Conservation (phyloP, 35 echinoderm and acorn worm species). For the Chiridota heheva region DNA sequence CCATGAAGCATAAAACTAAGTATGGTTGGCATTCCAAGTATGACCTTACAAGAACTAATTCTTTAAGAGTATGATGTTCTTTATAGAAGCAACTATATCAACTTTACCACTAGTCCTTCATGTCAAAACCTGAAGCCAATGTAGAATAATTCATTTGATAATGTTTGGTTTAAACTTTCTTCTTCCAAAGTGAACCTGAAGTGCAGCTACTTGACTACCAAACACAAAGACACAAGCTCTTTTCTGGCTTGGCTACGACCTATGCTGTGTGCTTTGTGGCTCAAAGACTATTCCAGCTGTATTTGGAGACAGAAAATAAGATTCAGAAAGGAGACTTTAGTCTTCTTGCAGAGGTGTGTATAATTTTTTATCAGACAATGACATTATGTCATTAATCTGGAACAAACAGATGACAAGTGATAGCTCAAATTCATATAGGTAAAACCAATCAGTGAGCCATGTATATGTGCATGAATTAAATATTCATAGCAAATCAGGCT, state of each 20-base stretch:
- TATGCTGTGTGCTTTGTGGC: conserved; percentile 64
- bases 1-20: too few species aligned
- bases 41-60: too few species aligned
- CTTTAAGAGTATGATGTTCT: too few species aligned
- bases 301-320: conserved; percentile 32
- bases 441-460: background rate
- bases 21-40: too few species aligned
- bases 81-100: too few species aligned
- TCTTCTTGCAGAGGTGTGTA: conserved; percentile 48
- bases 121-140: too few species aligned
- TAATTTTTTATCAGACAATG: background rate
- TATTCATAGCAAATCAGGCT: too few species aligned
- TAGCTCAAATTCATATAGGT: background rate
- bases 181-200: conserved; percentile 51
- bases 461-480: background rate
- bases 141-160: too few species aligned
- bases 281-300: conserved; percentile 24
- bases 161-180: too few species aligned
- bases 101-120: too few species aligned
- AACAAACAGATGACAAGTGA: background rate
- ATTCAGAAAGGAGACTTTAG: conserved; percentile 45
- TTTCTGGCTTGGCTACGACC: conserved; percentile 62
- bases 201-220: conserved; percentile 73
- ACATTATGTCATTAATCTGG: background rate
- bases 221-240: conserved; percentile 72